These are phyloP conservation scores for Plectropomus leopardus DNA, from an alignment of 2,113 vertebrate genomes.

Conservation along the genomic window DNA sequence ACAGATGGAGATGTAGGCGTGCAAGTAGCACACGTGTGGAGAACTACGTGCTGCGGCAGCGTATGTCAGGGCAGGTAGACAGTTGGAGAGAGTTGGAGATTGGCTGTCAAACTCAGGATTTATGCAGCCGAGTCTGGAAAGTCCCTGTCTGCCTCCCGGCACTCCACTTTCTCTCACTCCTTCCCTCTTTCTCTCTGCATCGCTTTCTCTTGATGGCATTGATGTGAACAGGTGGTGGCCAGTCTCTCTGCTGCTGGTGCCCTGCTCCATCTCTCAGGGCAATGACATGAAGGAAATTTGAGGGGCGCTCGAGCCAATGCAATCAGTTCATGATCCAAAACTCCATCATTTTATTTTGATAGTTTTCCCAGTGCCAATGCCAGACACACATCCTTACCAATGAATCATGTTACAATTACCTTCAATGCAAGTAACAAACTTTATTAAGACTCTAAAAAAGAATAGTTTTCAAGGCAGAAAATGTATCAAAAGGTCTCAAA, in stretches of 20 bases:
- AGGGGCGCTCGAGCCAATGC: background rate
- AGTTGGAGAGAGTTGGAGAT: constrained; percentile 47
- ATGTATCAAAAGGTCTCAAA: background rate
- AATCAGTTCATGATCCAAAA: constrained; percentile 8
- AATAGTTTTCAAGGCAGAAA: background rate
- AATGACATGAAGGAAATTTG: constrained; percentile 13
- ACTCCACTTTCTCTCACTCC: background rate
- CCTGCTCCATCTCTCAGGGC: background rate
- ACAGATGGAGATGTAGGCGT: constrained; percentile 34
- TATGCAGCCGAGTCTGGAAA: constrained; percentile 72
- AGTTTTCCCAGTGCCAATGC: background rate
- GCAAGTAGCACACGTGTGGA: constrained; percentile 28
- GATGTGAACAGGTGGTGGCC: constrained; percentile 56
- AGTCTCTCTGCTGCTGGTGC: background rate
- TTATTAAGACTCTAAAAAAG: background rate
- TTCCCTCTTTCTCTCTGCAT: constrained; percentile 3
- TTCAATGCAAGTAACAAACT: constrained; percentile 3
- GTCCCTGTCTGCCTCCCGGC: constrained; percentile 71
- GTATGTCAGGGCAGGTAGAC: constrained; percentile 67
- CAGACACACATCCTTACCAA: background rate
- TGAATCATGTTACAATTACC: background rate
- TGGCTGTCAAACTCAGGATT: constrained; percentile 74
- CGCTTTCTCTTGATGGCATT: constrained; percentile 6
- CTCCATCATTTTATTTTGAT: constrained; percentile 8
- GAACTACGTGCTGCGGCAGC: constrained; percentile 40